Base-by-base conservation (phyloP, 2,888 invertebrate species). In the Suillia variegata region DNA sequence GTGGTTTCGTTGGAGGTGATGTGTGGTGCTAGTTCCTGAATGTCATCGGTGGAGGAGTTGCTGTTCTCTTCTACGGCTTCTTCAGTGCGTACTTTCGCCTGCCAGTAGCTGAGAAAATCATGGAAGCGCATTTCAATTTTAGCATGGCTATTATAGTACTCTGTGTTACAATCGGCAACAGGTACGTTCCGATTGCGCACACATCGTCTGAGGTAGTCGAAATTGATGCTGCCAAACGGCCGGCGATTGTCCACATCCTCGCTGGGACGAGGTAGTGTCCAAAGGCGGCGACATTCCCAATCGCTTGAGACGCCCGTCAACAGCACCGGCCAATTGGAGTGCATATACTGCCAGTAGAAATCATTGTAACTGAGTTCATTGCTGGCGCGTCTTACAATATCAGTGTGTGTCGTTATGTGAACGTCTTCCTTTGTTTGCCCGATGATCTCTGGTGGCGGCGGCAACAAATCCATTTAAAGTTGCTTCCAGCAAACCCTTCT, bases 91-190 rank as follows among this genome's bases (percentile, higher is more conserved):
- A 54, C 42, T 17, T 33, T 49, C 20, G 83, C 79, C 68, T 85
- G 80, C 87, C 93, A 89, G 77, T 94, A 92, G 20, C 85, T 71
- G 51, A 94, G 73, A 80, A 89, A 97, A 38, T 92, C 86, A 55
- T 78, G 76, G 59, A 97, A 87, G 56, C 80, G 85, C 86, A 89
- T 88, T 61, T 86, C 84, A 67, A 81, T 75, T 80, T 91, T 93
- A 64, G 86, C 85, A 74, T 96, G 94, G 24, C 91, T 86, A 80
- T 92, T 90, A 75, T 85, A 93, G 74, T 88, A 86, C 67, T 87
- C 85, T 70, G 85, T 84, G 59, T 87, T 85, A 80, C 96, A 97
- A 80, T 95, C 86, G 13, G 94, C 92, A 24, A 96, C 89, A 45
- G 93, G 92, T 26, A 93, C 93, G 56, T 82, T 78, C 52, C 86